These are phyloP conservation scores for Corythornis cristatus DNA, from an alignment of 2,113 vertebrate genomes.

Conservation along the genomic window DNA sequence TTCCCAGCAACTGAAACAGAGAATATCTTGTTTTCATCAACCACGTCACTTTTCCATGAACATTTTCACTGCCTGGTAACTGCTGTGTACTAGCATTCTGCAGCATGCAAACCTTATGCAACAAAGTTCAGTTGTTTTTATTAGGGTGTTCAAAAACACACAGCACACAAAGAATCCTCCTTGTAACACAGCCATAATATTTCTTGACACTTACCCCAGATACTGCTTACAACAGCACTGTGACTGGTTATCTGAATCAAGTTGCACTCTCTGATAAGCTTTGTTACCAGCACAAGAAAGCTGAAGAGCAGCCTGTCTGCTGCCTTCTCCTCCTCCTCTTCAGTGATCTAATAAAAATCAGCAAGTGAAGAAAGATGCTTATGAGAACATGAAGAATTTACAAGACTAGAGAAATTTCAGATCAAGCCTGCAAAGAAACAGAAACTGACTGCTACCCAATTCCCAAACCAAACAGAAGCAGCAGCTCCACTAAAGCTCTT, in stretches of 20 bases:
- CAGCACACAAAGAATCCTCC: neutral
- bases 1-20: neutral
- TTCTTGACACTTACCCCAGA: conserved; percentile 84
- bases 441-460: neutral
- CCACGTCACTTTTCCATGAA: neutral
- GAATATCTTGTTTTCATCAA: neutral
- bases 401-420: neutral
- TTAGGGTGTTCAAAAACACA: neutral
- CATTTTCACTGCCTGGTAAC: neutral
- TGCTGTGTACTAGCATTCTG: neutral
- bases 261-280: conserved; percentile 87
- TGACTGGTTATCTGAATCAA: conserved; percentile 81
- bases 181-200: neutral
- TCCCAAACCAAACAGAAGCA: neutral
- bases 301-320: conserved; percentile 89
- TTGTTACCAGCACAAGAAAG: conserved; percentile 87
- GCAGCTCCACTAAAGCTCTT: neutral
- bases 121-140: neutral
- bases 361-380: neutral
- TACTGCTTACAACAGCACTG: conserved; percentile 72
- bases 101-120: neutral
- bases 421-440: neutral
- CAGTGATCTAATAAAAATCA: conserved; percentile 79
- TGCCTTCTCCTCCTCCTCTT: conserved; percentile 89
- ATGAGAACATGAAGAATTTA: neutral